These are phyloP conservation scores for Acholoe squamosa DNA, from an alignment of 2,888 invertebrate species.

Conservation along the genomic window DNA sequence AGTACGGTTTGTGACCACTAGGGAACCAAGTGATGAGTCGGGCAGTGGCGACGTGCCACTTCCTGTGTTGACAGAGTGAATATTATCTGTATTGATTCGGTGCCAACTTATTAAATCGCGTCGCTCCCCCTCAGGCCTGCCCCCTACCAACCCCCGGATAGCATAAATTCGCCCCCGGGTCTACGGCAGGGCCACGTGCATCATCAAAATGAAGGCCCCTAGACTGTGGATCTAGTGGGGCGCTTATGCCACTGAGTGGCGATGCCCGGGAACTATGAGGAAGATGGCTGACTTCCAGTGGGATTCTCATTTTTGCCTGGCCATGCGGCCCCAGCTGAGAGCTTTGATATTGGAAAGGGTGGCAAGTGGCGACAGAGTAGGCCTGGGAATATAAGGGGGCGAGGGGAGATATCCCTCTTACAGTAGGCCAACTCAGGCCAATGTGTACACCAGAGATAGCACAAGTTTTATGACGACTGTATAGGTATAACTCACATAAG, in stretches of 20 bases:
- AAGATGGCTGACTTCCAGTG: constrained; percentile 4
- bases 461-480: too few species aligned
- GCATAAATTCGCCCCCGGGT: constrained; percentile 23
- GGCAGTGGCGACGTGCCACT: not conserved
- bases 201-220: constrained; percentile 34
- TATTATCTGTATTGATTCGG: constrained; percentile 51
- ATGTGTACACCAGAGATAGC: too few species aligned
- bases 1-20: not conserved
- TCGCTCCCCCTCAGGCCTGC: not conserved
- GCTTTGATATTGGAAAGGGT: not conserved
- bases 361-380: not conserved
- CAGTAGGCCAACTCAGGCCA: too few species aligned
- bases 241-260: constrained; percentile 4
- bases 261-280: not conserved
- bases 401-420: too few species aligned
- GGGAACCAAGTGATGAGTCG: not conserved
- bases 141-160: not conserved
- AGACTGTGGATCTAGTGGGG: not conserved
- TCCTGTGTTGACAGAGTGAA: constrained; percentile 51
- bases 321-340: constrained; percentile 8
- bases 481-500: too few species aligned
- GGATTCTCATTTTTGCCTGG: not conserved
- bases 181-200: constrained; percentile 23
- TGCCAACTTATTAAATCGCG: constrained; percentile 38
- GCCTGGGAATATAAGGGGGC: not conserved